Evolutionary conservation across 2,113 vertebrate species (phyloP).

Genomic region (Herpetotheres cachinnans): DNA sequence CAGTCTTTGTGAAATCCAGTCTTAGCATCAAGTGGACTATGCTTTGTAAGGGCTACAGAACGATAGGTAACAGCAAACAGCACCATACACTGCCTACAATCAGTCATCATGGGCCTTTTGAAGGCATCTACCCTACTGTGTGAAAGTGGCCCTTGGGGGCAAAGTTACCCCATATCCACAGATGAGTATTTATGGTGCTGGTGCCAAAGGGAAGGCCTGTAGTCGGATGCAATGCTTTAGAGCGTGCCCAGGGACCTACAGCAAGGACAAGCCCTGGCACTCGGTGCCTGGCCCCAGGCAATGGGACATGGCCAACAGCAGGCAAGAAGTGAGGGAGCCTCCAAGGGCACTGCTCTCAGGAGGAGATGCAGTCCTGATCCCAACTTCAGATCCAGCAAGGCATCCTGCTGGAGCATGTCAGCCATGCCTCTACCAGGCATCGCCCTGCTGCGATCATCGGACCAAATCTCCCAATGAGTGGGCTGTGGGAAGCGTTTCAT

Average conservation of each 20-base stretch:
- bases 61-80: neutral
- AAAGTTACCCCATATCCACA: neutral
- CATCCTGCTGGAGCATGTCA: neutral
- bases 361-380: neutral
- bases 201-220: neutral
- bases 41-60: neutral
- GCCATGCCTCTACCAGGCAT: neutral
- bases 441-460: neutral
- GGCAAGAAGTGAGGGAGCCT: neutral
- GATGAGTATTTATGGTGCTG: neutral
- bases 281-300: neutral
- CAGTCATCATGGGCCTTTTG: neutral
- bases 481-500: neutral
- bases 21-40: neutral
- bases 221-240: neutral
- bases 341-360: neutral
- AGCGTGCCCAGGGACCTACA: neutral
- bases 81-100: neutral
- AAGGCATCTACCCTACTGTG: neutral
- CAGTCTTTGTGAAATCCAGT: neutral
- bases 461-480: neutral
- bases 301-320: neutral
- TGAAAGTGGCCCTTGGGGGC: neutral
- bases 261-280: neutral
- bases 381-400: fast-evolving